Percentiles rank a stretch among this genome's conserved stretches.
phyloP scores from a whole-genome alignment of 2,888 invertebrate genomes.

The Liposcelis brunnea region DNA sequence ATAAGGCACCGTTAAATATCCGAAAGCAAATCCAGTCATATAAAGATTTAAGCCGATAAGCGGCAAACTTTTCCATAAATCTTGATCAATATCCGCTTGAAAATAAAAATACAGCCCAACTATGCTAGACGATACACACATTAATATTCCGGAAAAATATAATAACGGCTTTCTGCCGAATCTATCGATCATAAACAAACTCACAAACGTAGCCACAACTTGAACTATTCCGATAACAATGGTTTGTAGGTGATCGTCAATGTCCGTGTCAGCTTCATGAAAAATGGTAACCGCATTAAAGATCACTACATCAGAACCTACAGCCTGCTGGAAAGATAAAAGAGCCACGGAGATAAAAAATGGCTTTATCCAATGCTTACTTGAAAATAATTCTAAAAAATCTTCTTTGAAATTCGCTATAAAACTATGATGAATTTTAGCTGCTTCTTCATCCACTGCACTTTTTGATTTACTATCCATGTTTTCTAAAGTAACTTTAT shows the following conservation, averaged over 20 bases:
- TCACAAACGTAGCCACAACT: slow-evolving; percentile 26
- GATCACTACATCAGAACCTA: slow-evolving; percentile 39
- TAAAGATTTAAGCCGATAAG: slow-evolving; percentile 37
- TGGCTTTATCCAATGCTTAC: slow-evolving; percentile 24
- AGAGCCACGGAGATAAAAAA: slow-evolving; percentile 32
- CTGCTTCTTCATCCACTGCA: too few relatives aligned
- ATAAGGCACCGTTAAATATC: slow-evolving; percentile 45
- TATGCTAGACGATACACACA: slow-evolving; percentile 33
- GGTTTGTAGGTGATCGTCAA: slow-evolving; percentile 35
- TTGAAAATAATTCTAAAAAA: too few relatives aligned
- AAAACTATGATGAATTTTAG: too few relatives aligned
- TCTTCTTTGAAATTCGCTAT: too few relatives aligned
- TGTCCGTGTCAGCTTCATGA: slow-evolving; percentile 32
- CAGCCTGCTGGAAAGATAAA: slow-evolving; percentile 39
- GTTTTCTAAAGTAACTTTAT: too few relatives aligned
- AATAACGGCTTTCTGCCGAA: slow-evolving; percentile 41
- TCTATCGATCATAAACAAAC: slow-evolving; percentile 38
- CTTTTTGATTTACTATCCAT: too few relatives aligned
- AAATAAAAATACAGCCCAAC: slow-evolving; percentile 37
- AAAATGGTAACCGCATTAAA: slow-evolving; percentile 42
- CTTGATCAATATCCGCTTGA: slow-evolving; percentile 15
- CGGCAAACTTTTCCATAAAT: slow-evolving; percentile 28
- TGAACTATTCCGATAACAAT: slow-evolving; percentile 39
- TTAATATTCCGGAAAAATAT: slow-evolving; percentile 36
- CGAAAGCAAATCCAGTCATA: slow-evolving; percentile 41